These are phyloP conservation scores for Leptopilina syphax DNA, from an alignment of 2,888 invertebrate species.

Conservation along the genomic window DNA sequence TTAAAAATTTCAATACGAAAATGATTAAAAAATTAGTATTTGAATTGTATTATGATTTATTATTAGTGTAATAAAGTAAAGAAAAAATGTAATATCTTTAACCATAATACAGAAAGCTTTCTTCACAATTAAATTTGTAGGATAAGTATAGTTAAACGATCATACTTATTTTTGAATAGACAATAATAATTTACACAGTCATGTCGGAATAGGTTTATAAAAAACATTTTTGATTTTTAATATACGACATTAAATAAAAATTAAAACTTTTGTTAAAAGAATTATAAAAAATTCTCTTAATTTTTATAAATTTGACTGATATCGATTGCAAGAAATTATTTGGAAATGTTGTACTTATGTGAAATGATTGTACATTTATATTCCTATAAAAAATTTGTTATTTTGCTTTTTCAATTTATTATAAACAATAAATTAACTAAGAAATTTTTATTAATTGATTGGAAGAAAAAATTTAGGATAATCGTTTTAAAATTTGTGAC, in stretches of 20 bases:
- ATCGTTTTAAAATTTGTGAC: conserved; percentile 22
- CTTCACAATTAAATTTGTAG: not conserved
- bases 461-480: conserved; percentile 18
- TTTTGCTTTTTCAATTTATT: not conserved
- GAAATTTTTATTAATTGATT: not conserved
- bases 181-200: not conserved
- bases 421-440: not conserved
- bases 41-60: too few relatives aligned
- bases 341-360: not conserved
- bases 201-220: not conserved
- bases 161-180: not conserved
- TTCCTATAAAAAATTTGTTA: not conserved
- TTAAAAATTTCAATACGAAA: too few relatives aligned
- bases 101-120: not conserved
- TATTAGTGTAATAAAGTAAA: not conserved
- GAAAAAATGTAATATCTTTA: not conserved
- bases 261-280: too few relatives aligned
- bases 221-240: not conserved
- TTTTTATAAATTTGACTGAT: not conserved
- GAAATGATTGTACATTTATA: conserved; percentile 2
- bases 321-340: not conserved
- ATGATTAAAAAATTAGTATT: too few relatives aligned
- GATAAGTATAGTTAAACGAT: not conserved
- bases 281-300: not conserved
- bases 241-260: not conserved